phyloP scores from a whole-genome alignment of 2,888 invertebrate species.

The Leptarthrus brevirostris region DNA sequence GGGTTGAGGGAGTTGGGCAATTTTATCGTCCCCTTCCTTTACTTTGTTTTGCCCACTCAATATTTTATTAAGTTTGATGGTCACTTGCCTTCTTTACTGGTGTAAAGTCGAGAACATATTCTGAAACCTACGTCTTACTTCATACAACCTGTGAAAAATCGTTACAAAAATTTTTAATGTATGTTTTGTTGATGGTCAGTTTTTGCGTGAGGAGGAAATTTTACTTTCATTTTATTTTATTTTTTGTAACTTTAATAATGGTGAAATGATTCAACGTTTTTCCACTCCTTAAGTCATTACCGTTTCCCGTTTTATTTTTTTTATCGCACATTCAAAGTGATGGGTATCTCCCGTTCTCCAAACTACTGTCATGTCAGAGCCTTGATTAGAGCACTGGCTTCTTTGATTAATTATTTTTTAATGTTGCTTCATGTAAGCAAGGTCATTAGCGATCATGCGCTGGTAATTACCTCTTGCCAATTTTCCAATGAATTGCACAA shows the following conservation, averaged over 20 bases:
- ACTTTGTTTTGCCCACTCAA: constrained; percentile 11
- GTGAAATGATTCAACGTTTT: constrained; percentile 24
- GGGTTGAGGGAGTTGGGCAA: neutral
- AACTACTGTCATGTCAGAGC: neutral
- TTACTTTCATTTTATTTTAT: neutral
- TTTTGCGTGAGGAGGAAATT: constrained; percentile 12
- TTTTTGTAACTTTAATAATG: neutral
- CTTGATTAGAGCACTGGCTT: neutral
- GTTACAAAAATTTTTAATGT: constrained; percentile 26
- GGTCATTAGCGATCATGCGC: neutral
- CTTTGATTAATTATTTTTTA: constrained; percentile 31
- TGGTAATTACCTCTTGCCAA: neutral
- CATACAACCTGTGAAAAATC: constrained; percentile 11
- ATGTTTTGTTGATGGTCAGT: constrained; percentile 1
- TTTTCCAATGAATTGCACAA: neutral
- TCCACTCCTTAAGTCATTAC: constrained; percentile 34
- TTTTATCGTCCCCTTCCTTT: constrained; percentile 6
- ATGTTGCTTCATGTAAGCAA: constrained; percentile 10
- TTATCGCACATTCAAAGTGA: no score
- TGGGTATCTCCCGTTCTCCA: neutral
- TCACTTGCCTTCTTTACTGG: neutral
- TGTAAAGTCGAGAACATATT: neutral
- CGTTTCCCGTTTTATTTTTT: neutral
- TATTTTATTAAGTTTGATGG: constrained; percentile 38
- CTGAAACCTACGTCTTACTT: constrained; percentile 18